Base-by-base conservation (phyloP, 2,113 vertebrate genomes). In the Eulemur macaco region DNA sequence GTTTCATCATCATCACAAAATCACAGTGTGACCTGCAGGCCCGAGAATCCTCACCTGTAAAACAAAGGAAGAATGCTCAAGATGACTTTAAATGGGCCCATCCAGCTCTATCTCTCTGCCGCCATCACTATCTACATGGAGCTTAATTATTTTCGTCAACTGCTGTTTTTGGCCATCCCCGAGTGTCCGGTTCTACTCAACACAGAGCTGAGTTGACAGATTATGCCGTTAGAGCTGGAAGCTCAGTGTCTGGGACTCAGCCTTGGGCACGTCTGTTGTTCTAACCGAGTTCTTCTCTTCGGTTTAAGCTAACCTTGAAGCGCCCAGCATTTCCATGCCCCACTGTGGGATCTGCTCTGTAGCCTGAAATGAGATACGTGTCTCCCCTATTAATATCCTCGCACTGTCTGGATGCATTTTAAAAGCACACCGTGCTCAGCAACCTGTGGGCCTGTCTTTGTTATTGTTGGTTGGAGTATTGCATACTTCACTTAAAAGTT, bases 381-480 rank as follows among this genome's bases (percentile, higher is more conserved):
- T 97, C 97, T 98, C 98, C 97, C 96, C 96, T 98, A 98, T 98
- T 98, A 98, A 98, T 98, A 98, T 98, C 98, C 98, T 98, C 84
- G 0, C 98, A 97, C 97, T 96, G 97, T 98, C 97, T 98, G 97
- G 97, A 98, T 97, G 96, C 97, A 97, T 98, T 98, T 98, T 98
- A 97, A 98, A 98, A 98, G 95, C 91, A 98, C 97, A 94, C 88
- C 21, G 56, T 91, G 95, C 86, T 97, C 90, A 60, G 98, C 97
- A 98, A 96, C 58, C 93, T 96, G 76, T 81, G 89, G 86, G 95
- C 89, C 97, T 98, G 97, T 97, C 97, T 98, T 98, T 98, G 98
- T 99, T 98, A 97, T 98, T 98, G 83, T 98, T 99, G 98, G 98
- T 96, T 96, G 94, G 95, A 98, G 98, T 71, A 71, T 58, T 97